phyloP scores from a whole-genome alignment of 2,888 invertebrate genomes.

The Coelopa pilipes region DNA sequence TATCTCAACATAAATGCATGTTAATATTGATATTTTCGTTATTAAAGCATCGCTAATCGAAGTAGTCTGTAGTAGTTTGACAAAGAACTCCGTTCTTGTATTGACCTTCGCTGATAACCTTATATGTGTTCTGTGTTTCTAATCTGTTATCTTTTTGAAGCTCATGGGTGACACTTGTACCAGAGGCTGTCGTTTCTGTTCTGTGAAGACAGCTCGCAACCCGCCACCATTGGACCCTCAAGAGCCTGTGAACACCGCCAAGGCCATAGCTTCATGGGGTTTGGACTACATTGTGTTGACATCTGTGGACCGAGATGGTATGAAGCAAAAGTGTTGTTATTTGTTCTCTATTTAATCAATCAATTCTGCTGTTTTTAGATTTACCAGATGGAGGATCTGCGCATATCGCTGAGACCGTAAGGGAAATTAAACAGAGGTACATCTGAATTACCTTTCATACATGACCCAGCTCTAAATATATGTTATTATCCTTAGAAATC shows the following conservation, averaged over 20 bases:
- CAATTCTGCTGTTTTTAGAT: constrained; percentile 76
- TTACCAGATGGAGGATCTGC: constrained; percentile 91
- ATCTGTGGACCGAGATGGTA: constrained; percentile 97
- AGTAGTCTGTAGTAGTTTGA: neutral
- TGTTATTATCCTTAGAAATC: constrained; percentile 71
- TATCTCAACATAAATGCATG: neutral
- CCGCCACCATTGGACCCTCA: constrained; percentile 90
- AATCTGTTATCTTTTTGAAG: constrained; percentile 66
- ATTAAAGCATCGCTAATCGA: no score
- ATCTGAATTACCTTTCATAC: neutral
- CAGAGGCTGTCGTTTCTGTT: constrained; percentile 97
- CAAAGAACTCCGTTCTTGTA: neutral
- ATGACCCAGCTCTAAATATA: neutral
- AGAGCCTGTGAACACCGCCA: constrained; percentile 93
- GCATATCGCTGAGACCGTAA: constrained; percentile 93
- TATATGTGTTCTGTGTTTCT: constrained; percentile 22
- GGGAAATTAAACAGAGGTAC: constrained; percentile 80
- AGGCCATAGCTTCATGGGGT: constrained; percentile 93
- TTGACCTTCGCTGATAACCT: constrained; percentile 51
- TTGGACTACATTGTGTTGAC: constrained; percentile 97
- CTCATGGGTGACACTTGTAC: constrained; percentile 99
- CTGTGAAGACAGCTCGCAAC: constrained; percentile 92
- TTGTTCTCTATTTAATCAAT: constrained; percentile 28
- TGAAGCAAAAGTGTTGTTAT: constrained; percentile 8
- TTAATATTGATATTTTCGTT: neutral